phyloP scores from a whole-genome alignment of 1,140 invertebrate species.

The Caerostris darwini region DNA sequence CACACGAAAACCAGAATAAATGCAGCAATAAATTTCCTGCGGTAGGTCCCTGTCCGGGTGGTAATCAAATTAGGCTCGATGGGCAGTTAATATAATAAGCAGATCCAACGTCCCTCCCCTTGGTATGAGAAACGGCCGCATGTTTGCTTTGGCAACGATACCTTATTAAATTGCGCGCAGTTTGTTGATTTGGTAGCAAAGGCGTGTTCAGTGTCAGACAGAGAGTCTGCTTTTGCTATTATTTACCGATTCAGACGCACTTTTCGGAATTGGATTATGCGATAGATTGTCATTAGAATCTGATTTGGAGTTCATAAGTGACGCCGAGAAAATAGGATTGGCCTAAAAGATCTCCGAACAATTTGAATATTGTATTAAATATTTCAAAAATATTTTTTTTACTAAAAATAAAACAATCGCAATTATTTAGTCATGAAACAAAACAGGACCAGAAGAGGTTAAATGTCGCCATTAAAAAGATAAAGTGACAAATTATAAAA shows the following conservation, averaged over 20 bases:
- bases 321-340: not conserved
- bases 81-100: not conserved
- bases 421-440: no score
- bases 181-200: conserved; percentile 13
- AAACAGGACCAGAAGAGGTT: no score
- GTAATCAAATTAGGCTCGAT: not conserved
- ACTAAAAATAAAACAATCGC: no score
- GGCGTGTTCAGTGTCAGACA: not conserved
- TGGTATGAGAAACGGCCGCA: not conserved
- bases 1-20: not conserved
- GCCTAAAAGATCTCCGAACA: no score
- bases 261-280: not conserved
- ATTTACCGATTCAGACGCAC: no score
- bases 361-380: no score
- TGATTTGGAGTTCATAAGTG: not conserved
- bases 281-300: not conserved
- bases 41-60: not conserved
- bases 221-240: not conserved
- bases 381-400: no score
- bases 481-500: no score
- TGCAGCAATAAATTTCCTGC: conserved; percentile 1
- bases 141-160: not conserved
- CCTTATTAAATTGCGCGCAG: not conserved
- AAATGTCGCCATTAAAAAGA: no score
- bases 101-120: not conserved